Evolutionary conservation across 2,888 invertebrate genomes (phyloP), one percentile per base, ranked within the genome.

Genomic region (Eumerus sabulonum): DNA sequence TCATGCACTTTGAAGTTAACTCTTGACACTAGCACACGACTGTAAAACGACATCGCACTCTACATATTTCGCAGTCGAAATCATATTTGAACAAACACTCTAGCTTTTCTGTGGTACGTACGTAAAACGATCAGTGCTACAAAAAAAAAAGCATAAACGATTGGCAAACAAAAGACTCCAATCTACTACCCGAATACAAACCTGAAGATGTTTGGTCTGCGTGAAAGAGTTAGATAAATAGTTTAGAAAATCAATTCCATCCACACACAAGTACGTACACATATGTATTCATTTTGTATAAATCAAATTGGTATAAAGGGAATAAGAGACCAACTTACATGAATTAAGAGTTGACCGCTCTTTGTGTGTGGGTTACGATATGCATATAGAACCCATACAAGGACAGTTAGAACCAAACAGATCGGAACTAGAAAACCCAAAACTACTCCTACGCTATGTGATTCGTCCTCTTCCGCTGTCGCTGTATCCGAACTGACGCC

Each of bases 311-410:
- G 3, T 40, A 3, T 3, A 3, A 9, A 40, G 12, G 40, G 9
- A 40, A 40, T 40, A 40, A 40, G 11, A 36, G 36, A 9, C 11
- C 9, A 18, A 87, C 91, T 91, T 90, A 98, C 98, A 93, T 96
- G 95, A 86, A 99, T 99, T 62, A 99, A 92, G 86, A 98, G 92
- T 89, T 98, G 98, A 79, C 99, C 99, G 83, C 98, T 97, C 57
- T 95, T 92, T 5, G 97, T 96, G 86, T 98, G 98, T 1, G 99
- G 99, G 90, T 98, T 96, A 86, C 95, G 94, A 90, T 98, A 99
- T 3, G 98, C 99, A 88, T 99, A 99, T 14, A 94, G 90, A 14
- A 94, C 89, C 98, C 98, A 99, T 9, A 93, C 92, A 19, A 91
- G 92, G n/a, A 93, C 85, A 35, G 92, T 92, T 62, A 92, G 90